Conservation (phyloP, 2,113 vertebrate genomes). For the Pseudolaguvia tuberculata region DNA sequence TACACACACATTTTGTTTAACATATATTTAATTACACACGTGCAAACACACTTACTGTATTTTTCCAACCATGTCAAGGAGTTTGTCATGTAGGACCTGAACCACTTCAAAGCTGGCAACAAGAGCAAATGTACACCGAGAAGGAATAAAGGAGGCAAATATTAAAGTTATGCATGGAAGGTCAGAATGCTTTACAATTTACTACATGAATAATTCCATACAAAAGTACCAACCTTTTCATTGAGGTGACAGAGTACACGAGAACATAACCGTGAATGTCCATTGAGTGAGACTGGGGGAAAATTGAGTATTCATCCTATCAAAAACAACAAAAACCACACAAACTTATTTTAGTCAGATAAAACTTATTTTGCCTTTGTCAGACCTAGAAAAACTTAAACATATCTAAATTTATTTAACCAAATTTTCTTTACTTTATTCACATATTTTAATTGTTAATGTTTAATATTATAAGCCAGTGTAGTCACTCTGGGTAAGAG, state of each 20-base stretch:
- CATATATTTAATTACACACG: constrained; percentile 45
- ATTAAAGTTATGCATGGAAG: not conserved
- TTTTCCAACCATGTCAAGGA: constrained; percentile 78
- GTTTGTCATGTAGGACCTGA: constrained; percentile 75
- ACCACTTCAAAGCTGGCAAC: constrained; percentile 80
- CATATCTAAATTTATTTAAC: too few relatives aligned
- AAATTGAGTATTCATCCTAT: constrained; percentile 82
- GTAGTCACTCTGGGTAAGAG: too few relatives aligned
- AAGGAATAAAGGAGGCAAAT: not conserved
- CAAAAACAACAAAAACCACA: not conserved
- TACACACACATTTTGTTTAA: not conserved
- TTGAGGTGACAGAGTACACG: constrained; percentile 78
- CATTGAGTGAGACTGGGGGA: constrained; percentile 78
- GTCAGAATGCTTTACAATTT: not conserved
- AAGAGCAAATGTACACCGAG: constrained; percentile 44
- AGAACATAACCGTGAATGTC: constrained; percentile 81
- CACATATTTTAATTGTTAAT: too few relatives aligned
- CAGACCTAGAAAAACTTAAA: too few relatives aligned
- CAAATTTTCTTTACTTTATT: too few relatives aligned
- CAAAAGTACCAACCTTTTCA: constrained; percentile 70
- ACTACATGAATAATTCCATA: not conserved
- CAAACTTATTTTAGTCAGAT: too few relatives aligned
- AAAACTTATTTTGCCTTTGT: too few relatives aligned
- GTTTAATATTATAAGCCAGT: too few relatives aligned
- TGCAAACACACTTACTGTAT: constrained; percentile 68